Base-by-base conservation (phyloP, 2,797 vertebrate genomes). In the Psittacula derbiana region DNA sequence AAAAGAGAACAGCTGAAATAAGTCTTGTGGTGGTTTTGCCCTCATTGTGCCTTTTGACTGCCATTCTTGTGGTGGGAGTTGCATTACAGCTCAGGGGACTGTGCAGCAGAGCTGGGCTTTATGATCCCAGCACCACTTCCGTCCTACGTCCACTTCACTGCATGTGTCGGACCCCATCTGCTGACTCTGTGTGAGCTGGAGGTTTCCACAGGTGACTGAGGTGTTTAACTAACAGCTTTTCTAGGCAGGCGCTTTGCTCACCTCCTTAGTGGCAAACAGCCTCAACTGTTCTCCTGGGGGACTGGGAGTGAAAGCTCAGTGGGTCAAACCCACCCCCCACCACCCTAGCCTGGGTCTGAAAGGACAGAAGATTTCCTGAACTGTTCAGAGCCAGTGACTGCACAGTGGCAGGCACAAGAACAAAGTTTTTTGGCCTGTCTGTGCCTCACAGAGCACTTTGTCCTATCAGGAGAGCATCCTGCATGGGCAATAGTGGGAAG, bases 211-310 rank as follows among this genome's bases (percentile, higher is more conserved):
- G 27, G 4, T n/a, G 58, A 17, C 53, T 6, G 40, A 31, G 30
- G 19, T 70, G 36, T 44, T 71, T 30, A 38, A 43, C 8, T 8
- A 10, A 27, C 47, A 86, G 57, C 33, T 94, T 69, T 87, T 44
- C 49, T 24, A 21, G 24, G 40, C n/a, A 89, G 33, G 25, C 15
- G 8, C 40, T 9, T 75, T 17, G 10, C 8, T 84, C 30, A 33
- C n/a, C 19, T 23, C 25, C 50, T 16, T 38, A 8, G 2, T 5
- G 36, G 33, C 58, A 62, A 82, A 66, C 12, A 17, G 10, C 30
- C 46, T 62, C 67, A 36, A 2, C 1, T 72, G 10, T 33, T 65
- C 0, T 49, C 27, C 31, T 2, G 1, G 9, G 14, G 18, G 10
- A 41, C 3, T 1, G 5, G 30, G 41, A 71, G 14, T 19, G 55